Percentiles rank a stretch among this genome's conserved stretches.
Conservation (phyloP, 2,888 invertebrate species). For the Drosophila subquinaria region DNA sequence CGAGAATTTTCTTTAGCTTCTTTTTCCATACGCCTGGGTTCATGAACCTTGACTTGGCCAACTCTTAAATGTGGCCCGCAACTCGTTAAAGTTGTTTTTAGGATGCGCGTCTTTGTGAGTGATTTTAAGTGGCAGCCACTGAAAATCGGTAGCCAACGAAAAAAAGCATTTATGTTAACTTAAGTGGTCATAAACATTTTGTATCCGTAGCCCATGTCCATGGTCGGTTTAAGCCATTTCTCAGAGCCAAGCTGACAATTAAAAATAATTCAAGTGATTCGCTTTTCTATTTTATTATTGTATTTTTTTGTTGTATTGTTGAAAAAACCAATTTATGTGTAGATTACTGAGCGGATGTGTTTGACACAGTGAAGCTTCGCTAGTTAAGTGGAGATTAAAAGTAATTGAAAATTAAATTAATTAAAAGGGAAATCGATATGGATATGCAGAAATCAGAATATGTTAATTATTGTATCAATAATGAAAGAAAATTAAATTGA, state of each 20-base stretch:
- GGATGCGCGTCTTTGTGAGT: conserved; percentile 58
- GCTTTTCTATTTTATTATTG: conserved; percentile 17
- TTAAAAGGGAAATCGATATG: background rate
- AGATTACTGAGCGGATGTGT: conserved; percentile 34
- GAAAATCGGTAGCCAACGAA: conserved; percentile 62
- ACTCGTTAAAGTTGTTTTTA: conserved; percentile 66
- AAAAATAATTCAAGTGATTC: conserved; percentile 37
- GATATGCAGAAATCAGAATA: background rate
- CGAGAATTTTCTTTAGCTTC: conserved; percentile 42
- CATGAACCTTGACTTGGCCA: conserved; percentile 66
- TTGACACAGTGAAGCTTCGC: background rate
- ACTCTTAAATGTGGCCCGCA: conserved; percentile 23
- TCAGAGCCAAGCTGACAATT: conserved; percentile 21
- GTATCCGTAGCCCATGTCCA: conserved; percentile 10
- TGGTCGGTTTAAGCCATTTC: conserved; percentile 21
- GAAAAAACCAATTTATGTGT: conserved; percentile 6
- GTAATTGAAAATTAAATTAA: background rate
- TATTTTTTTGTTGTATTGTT: background rate
- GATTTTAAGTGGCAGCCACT: conserved; percentile 54
- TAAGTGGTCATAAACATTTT: conserved; percentile 64
- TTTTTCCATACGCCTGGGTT: conserved; percentile 42
- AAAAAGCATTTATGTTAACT: conserved; percentile 57
- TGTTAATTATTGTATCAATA: background rate
- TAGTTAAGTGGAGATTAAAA: background rate
- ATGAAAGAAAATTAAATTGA: background rate